Percentiles rank a stretch among this genome's conserved stretches.
phyloP scores from a whole-genome alignment of 2,888 invertebrate species.

The Drosophila monieri region DNA sequence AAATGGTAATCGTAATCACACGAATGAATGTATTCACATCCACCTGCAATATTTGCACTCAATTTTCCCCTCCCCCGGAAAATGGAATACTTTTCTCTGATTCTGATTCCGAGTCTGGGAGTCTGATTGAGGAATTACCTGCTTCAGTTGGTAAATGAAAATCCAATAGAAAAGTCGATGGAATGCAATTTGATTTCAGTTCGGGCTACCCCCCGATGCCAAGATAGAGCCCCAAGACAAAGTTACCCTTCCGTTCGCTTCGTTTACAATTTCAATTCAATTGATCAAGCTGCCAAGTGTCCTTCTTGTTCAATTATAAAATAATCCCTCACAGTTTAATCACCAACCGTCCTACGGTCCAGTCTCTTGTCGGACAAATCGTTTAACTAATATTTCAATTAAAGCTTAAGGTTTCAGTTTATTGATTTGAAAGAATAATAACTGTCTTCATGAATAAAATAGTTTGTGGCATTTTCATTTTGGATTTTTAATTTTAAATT shows the following conservation, averaged over 20 bases:
- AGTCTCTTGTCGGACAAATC: not conserved
- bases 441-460: too few relatives aligned
- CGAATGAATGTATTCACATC: constrained; percentile 53
- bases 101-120: constrained; percentile 9
- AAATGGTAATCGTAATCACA: constrained; percentile 48
- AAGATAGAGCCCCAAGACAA: not conserved
- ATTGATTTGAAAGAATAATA: not conserved
- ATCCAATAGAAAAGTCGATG: constrained; percentile 20
- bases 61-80: constrained; percentile 8
- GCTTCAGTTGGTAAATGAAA: constrained; percentile 18
- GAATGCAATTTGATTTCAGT: constrained; percentile 28
- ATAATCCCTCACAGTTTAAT: constrained; percentile 20
- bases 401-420: not conserved
- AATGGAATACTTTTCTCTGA: not conserved
- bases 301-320: constrained; percentile 1
- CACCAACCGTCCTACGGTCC: not conserved
- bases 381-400: not conserved
- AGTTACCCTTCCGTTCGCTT: constrained; percentile 2
- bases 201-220: not conserved
- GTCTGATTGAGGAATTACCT: constrained; percentile 11
- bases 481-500: not conserved
- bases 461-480: too few relatives aligned
- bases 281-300: constrained; percentile 11
- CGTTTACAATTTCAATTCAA: constrained; percentile 4
- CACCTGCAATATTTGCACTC: constrained; percentile 46